These are phyloP conservation scores for Phyllotreta cruciferae DNA, from an alignment of 2,888 invertebrate genomes.

Conservation along the genomic window DNA sequence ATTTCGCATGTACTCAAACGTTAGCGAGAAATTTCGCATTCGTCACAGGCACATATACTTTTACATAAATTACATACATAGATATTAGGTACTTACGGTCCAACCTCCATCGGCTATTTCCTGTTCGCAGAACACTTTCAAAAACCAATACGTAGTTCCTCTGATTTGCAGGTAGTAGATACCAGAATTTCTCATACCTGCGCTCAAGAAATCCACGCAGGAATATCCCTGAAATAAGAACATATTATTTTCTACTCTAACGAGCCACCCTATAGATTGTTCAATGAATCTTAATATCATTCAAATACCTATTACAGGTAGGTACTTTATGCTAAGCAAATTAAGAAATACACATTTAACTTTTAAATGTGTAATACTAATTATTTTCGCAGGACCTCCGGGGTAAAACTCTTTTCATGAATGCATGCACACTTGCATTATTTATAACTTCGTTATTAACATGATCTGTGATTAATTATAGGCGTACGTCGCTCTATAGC, in stretches of 20 bases:
- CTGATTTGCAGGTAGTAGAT: constrained; percentile 90
- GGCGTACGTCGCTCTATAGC: neutral
- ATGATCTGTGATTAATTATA: constrained; percentile 19
- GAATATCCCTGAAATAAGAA: constrained; percentile 77
- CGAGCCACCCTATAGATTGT: neutral
- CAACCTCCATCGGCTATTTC: constrained; percentile 89
- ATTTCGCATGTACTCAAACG: neutral
- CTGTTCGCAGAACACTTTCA: constrained; percentile 91
- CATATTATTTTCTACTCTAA: neutral
- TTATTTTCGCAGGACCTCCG: too few relatives aligned
- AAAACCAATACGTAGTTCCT: constrained; percentile 92
- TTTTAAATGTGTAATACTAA: too few relatives aligned
- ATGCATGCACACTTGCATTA: too few relatives aligned
- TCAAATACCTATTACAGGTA: neutral
- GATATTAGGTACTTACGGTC: constrained; percentile 73
- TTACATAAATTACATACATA: constrained; percentile 16
- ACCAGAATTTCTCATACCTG: constrained; percentile 86
- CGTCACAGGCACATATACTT: neutral
- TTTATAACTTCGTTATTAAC: too few relatives aligned
- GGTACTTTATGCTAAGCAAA: too few relatives aligned
- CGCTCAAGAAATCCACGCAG: constrained; percentile 83
- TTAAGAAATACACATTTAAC: too few relatives aligned
- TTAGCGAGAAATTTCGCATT: neutral
- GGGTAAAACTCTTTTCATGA: too few relatives aligned
- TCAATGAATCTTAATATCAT: neutral